Conservation (phyloP, 2,888 invertebrate genomes). For the Oscheius sp. region DNA sequence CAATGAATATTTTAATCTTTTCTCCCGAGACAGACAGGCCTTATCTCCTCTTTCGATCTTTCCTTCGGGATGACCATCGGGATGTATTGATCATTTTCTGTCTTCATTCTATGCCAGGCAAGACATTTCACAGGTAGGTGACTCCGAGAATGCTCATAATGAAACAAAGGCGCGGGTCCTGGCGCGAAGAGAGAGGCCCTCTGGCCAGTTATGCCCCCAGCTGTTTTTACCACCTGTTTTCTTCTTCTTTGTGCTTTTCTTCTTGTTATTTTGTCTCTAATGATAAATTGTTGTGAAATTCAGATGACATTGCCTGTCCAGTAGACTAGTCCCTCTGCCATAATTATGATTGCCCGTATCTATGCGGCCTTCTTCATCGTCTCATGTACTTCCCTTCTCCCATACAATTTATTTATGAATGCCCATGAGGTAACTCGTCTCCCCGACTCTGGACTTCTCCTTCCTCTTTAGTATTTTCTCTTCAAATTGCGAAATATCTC, state of each 20-base stretch:
- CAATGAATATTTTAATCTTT: neutral
- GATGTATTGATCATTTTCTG: neutral
- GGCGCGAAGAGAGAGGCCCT: slow-evolving; percentile 1
- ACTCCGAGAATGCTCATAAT: neutral
- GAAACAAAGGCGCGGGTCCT: slow-evolving; percentile 24
- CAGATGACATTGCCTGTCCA: neutral
- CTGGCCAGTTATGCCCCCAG: slow-evolving; percentile 18
- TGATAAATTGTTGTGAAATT: neutral
- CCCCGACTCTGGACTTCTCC: neutral
- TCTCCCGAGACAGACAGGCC: neutral
- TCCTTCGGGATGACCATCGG: neutral
- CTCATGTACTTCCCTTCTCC: slow-evolving; percentile 56
- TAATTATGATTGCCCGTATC: slow-evolving; percentile 24
- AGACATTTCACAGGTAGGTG: slow-evolving; percentile 5
- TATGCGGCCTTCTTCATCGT: slow-evolving; percentile 55
- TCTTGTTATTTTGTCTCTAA: neutral
- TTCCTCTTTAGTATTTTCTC: slow-evolving; percentile 57
- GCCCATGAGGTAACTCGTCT: slow-evolving; percentile 53
- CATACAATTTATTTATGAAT: slow-evolving; percentile 63
- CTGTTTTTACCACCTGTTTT: slow-evolving; percentile 23
- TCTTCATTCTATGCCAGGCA: neutral
- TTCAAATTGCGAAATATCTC: slow-evolving; percentile 59
- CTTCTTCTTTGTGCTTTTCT: neutral
- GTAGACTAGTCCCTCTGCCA: neutral
- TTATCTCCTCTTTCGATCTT: slow-evolving; percentile 6